Percentiles rank a stretch among this genome's conserved stretches.
Conservation (phyloP, 2,797 vertebrate species). For the Epinephelus coioides region DNA sequence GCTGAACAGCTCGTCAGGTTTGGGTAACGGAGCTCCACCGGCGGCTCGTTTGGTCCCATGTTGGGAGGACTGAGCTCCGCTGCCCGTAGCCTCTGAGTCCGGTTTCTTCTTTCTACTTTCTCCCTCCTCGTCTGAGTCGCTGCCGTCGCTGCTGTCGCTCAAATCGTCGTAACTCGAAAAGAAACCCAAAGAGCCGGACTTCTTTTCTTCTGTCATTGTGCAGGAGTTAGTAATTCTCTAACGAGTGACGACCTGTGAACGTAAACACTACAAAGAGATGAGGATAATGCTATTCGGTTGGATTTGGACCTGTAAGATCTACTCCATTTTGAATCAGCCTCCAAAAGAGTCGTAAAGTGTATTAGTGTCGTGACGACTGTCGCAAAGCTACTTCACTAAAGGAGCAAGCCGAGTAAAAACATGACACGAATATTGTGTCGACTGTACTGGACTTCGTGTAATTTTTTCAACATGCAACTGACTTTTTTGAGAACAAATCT, state of each 20-base stretch:
- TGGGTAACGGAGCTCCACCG: constrained; percentile 83
- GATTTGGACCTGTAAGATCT: not conserved
- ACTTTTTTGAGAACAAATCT: not conserved
- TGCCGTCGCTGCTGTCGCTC: constrained; percentile 83
- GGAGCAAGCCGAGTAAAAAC: not conserved
- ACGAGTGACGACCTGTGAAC: accelerated
- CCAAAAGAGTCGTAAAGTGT: constrained; percentile 73
- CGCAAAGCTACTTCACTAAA: constrained; percentile 50
- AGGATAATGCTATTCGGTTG: not conserved
- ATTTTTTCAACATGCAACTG: not conserved
- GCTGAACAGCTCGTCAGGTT: constrained; percentile 92
- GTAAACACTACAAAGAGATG: not conserved
- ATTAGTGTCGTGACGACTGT: constrained; percentile 51
- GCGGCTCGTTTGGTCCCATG: constrained; percentile 66
- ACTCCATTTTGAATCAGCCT: constrained; percentile 84
- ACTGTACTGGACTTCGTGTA: not conserved
- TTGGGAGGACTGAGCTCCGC: constrained; percentile 46
- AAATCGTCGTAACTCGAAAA: constrained; percentile 92
- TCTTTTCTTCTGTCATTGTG: constrained; percentile 89
- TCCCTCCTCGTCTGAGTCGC: constrained; percentile 78
- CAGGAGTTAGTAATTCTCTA: accelerated
- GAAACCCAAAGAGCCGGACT: constrained; percentile 89
- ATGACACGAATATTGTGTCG: not conserved
- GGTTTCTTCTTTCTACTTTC: constrained; percentile 60
- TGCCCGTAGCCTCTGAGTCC: constrained; percentile 45